A percentile compares a stretch with the other conserved stretches of the same genome.
Conservation (phyloP, 1,140 invertebrate genomes). For the Calosoma granatense region DNA sequence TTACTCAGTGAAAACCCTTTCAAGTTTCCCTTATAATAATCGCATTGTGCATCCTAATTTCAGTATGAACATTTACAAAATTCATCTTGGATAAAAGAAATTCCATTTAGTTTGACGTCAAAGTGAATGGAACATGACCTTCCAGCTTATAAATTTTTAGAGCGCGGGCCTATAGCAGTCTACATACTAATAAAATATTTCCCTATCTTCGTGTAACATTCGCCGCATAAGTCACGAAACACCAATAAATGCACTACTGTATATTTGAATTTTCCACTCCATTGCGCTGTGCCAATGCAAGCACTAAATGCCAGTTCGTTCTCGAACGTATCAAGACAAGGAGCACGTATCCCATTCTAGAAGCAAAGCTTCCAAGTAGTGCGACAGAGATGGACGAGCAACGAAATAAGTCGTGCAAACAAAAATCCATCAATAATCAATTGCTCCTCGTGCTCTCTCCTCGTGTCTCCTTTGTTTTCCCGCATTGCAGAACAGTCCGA, state of each 20-base stretch:
- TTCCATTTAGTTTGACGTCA: no score
- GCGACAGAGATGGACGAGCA: neutral
- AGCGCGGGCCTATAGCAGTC: no score
- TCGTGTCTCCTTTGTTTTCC: no score
- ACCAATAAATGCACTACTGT: slow-evolving; percentile 2
- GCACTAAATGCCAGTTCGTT: slow-evolving; percentile 2
- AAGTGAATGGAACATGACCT: no score
- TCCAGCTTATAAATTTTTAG: no score
- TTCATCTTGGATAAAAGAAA: no score
- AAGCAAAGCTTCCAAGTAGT: no score
- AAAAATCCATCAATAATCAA: slow-evolving; percentile 7
- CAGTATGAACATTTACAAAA: no score
- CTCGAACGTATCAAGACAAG: neutral
- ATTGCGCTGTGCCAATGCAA: neutral
- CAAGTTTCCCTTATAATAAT: no score
- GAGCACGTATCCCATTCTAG: neutral
- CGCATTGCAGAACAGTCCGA: no score
- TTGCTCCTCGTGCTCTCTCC: neutral
- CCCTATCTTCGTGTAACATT: neutral
- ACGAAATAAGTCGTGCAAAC: slow-evolving; percentile 1
- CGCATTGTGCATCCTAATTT: no score
- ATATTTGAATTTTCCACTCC: slow-evolving; percentile 3
- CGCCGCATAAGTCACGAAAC: neutral
- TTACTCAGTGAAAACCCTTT: no score
- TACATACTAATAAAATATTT: neutral